Base-by-base conservation (phyloP, 2,113 vertebrate species). In the Oncorhynchus clarkii region DNA sequence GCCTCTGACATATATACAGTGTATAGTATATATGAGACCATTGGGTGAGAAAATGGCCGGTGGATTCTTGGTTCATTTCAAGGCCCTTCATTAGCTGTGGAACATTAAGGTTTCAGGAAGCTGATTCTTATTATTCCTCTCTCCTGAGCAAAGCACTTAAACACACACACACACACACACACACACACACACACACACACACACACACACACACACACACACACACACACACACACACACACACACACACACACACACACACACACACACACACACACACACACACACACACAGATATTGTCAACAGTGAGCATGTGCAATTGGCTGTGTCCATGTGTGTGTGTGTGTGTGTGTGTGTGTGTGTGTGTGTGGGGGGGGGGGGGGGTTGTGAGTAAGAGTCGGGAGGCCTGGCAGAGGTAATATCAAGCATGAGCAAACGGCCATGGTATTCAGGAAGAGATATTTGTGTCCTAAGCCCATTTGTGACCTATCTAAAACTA, bases 381-480 rank as follows among this genome's bases (percentile, higher is more conserved):
- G 29, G 29, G 29, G 20, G 59, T 39, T 18, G 20, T 27, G 71
- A 67, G 9, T 26, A 72, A 59, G 72, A 70, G 64, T 62, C 74
- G 67, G 69, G 27, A 54, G 70, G 64, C 76, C 73, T 73, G 73
- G 80, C 69, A 70, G 74, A 71, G 71, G 70, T 67, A 74, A 83
- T 79, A 78, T 73, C 77, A 82, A 70, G 81, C 77, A 73, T 79
- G 74, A 79, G 66, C 66, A 83, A 83, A 77, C 71, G 70, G 75
- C 66, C 51, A 26, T 49, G 70, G 65, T 49, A 76, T 70, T 66
- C 60, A 31, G 31, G 74, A 34, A 24, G 48, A 65, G 70, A 51
- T 69, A 72, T 75, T 82, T 72, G 64, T 71, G 60, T 71, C 73
- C 71, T 57, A 66, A 73, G 74, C 49, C 66, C 64, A 70, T 72